Evolutionary conservation across 1,140 invertebrate genomes (phyloP).

Genomic region (Cotesia vestalis): DNA sequence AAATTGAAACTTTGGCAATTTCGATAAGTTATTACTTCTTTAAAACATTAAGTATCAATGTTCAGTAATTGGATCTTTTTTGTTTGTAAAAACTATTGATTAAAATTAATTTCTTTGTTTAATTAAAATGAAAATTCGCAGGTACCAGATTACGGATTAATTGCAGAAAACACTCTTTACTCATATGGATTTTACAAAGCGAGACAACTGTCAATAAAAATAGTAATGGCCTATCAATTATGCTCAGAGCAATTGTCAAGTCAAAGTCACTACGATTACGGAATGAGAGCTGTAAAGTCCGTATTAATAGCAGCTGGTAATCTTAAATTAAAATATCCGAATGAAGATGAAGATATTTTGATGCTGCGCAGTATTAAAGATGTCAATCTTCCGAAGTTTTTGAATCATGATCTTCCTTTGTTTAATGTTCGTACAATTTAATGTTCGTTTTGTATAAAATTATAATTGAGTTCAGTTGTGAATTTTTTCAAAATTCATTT

Average conservation of each 20-base stretch:
- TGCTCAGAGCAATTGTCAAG: slow-evolving; percentile 95
- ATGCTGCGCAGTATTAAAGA: slow-evolving; percentile 90
- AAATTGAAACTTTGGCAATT: no score
- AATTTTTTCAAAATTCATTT: no score
- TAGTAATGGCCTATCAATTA: slow-evolving; percentile 91
- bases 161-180: slow-evolving; percentile 93
- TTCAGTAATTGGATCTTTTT: not conserved
- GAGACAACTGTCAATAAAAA: slow-evolving; percentile 89
- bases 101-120: not conserved
- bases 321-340: slow-evolving; percentile 88
- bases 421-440: slow-evolving; percentile 70
- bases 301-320: slow-evolving; percentile 90
- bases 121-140: slow-evolving; percentile 34
- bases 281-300: slow-evolving; percentile 88
- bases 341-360: slow-evolving; percentile 83
- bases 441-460: no score
- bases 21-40: no score
- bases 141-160: slow-evolving; percentile 92
- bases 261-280: slow-evolving; percentile 96
- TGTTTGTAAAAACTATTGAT: not conserved
- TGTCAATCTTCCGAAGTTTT: slow-evolving; percentile 93
- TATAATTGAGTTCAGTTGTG: no score
- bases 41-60: no score
- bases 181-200: slow-evolving; percentile 93
- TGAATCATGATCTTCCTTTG: slow-evolving; percentile 85